Percentiles rank a stretch among this genome's conserved stretches.
phyloP scores from a whole-genome alignment of 2,888 invertebrate genomes.

The Aphodius sticticus region DNA sequence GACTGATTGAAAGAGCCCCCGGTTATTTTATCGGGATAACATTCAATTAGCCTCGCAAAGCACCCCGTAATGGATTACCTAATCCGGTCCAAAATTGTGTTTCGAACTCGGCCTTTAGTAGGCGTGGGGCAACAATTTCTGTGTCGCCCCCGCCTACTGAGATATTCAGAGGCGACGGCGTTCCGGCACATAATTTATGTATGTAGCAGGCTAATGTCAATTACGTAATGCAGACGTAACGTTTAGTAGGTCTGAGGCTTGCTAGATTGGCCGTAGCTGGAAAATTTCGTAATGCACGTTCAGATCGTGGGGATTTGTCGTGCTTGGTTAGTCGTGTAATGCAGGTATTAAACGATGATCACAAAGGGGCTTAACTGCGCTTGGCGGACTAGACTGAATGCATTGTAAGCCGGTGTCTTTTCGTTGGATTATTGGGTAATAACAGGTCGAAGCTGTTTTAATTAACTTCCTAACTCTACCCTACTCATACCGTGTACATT shows the following conservation, averaged over 20 bases:
- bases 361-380: neutral
- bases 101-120: neutral
- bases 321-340: conserved; percentile 4
- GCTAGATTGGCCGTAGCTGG: neutral
- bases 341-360: neutral
- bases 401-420: conserved; percentile 4
- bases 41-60: neutral
- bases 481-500: neutral
- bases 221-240: neutral
- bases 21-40: neutral
- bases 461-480: neutral
- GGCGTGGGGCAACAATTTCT: neutral
- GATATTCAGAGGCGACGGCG: neutral
- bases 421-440: neutral
- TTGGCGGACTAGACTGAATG: neutral
- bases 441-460: neutral
- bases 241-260: neutral
- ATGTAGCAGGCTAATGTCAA: neutral
- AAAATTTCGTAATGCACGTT: neutral
- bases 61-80: neutral
- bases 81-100: neutral
- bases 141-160: neutral
- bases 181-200: neutral
- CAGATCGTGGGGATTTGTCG: neutral
- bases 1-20: neutral